Percentiles rank a stretch among this genome's conserved stretches.
Conservation (phyloP, 2,797 vertebrate genomes). For the Sebastolobus alascanus region DNA sequence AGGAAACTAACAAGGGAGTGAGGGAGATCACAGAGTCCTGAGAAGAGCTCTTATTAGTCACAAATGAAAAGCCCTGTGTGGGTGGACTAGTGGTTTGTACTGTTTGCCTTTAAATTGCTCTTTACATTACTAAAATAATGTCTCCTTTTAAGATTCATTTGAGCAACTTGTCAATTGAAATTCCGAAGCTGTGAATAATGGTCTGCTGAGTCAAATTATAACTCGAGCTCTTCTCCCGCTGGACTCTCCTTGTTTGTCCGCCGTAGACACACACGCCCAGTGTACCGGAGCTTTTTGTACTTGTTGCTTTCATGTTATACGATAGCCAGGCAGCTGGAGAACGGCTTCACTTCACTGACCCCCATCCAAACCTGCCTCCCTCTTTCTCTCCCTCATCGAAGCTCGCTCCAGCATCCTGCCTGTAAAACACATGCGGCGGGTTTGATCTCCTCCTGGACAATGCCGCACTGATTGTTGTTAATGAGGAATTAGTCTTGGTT, state of each 20-base stretch:
- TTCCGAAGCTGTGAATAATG: conserved; percentile 37
- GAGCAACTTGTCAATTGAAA: conserved; percentile 22
- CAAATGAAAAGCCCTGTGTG: neutral
- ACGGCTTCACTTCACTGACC: conserved; percentile 61
- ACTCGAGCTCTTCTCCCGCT: neutral
- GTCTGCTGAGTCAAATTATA: conserved; percentile 22
- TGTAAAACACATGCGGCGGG: conserved; percentile 51
- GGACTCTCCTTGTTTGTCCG: conserved; percentile 22
- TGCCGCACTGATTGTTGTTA: conserved; percentile 64
- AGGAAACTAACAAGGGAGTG: neutral
- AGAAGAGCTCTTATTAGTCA: neutral
- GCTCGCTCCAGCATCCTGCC: conserved; percentile 37
- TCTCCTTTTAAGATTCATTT: conserved; percentile 3
- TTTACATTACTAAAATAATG: neutral
- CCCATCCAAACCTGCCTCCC: conserved; percentile 35
- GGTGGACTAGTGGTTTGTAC: neutral
- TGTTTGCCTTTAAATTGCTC: neutral
- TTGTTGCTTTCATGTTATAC: conserved; percentile 63
- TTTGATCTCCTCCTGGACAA: conserved; percentile 53
- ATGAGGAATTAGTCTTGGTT: conserved; percentile 64
- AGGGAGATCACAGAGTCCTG: neutral
- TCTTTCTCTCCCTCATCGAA: conserved; percentile 25
- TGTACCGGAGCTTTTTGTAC: conserved; percentile 52
- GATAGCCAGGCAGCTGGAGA: conserved; percentile 73
- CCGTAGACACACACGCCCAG: neutral